Base-by-base conservation (phyloP, 1,140 invertebrate species). In the Cyphomyrmex costatus region DNA sequence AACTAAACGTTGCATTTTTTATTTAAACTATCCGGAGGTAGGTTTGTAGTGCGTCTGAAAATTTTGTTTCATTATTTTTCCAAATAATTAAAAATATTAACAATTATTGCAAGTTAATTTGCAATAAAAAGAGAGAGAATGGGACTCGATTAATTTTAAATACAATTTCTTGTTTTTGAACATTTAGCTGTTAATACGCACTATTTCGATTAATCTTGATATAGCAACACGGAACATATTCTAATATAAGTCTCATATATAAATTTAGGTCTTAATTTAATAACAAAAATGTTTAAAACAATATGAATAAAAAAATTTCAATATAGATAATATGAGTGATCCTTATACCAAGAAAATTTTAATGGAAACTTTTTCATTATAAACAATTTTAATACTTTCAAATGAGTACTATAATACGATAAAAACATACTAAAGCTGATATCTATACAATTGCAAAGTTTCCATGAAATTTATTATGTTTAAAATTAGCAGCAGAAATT, bases 131-230 rank as follows among this genome's bases (percentile, higher is more conserved):
- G 36, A 36, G 0, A 36, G 36, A 42, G 8, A 36, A 8, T 8
- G 36, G 10, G 36, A 77, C 3, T 78, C 19, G 12, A n/a, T 78
- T 51, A 63, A 78, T 65, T 78, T 30, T 51, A 49, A 30, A 65
- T 63, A 49, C 10, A 65, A 65, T 7, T 30, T 42, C n/a, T 63
- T 30, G 5, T 46, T 16, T 24, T 12, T 24, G 7, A 21, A 21
- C 10, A 2, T 30, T 46, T 78, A 63, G 0, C 1, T 76, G 27
- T 33, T 30, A 63, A 27, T 5, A 21, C 16, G 6, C 0, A 14
- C 10, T 77, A 61, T 14, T 4, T 76, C 12, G 3, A 46, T 77
- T 46, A 77, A 77, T 77, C 10, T 77, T 49, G 63, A 30, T 63
- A 46, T 63, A 76, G 0, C 16, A 7, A 76, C n/a, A 42, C 33